Evolutionary conservation across 2,113 vertebrate genomes (phyloP).

Genomic region (Scytalopus superciliaris): DNA sequence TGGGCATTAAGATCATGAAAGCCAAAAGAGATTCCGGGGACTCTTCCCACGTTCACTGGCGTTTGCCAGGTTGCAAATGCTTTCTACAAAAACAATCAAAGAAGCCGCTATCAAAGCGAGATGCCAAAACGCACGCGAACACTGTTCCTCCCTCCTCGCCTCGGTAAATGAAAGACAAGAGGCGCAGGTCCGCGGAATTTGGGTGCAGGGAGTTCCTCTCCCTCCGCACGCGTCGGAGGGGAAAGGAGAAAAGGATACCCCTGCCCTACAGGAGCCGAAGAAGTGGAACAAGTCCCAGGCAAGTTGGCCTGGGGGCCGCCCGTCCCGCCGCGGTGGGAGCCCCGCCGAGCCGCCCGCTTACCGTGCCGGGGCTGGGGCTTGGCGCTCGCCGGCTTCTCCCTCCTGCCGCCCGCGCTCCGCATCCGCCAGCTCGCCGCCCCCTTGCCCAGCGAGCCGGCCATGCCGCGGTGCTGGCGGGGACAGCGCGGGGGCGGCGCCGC

Average conservation of each 20-base stretch:
- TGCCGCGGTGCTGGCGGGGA: not conserved
- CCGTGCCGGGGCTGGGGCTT: slow-evolving; percentile 44
- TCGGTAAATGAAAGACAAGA: not conserved
- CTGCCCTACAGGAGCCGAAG: not conserved
- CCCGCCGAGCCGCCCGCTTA: slow-evolving; percentile 44
- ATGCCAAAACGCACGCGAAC: not conserved
- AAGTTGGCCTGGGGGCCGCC: not conserved
- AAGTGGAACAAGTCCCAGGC: not conserved
- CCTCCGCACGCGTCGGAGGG: not conserved
- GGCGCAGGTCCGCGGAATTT: not conserved
- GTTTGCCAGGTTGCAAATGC: not conserved
- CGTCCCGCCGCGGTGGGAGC: not conserved
- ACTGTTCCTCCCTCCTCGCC: accelerated
- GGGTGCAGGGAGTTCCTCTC: not conserved
- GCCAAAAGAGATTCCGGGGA: not conserved
- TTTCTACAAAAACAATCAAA: not conserved
- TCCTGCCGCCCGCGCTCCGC: slow-evolving; percentile 57
- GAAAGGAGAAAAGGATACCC: too few species aligned
- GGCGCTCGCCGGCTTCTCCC: slow-evolving; percentile 29
- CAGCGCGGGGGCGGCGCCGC: not conserved
- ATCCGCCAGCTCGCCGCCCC: slow-evolving; percentile 50
- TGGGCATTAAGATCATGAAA: not conserved
- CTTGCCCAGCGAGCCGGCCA: slow-evolving; percentile 45
- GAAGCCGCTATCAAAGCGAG: not conserved
- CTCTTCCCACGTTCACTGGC: not conserved